Conservation (phyloP, 1,140 invertebrate genomes). For the Magallana gigas region DNA sequence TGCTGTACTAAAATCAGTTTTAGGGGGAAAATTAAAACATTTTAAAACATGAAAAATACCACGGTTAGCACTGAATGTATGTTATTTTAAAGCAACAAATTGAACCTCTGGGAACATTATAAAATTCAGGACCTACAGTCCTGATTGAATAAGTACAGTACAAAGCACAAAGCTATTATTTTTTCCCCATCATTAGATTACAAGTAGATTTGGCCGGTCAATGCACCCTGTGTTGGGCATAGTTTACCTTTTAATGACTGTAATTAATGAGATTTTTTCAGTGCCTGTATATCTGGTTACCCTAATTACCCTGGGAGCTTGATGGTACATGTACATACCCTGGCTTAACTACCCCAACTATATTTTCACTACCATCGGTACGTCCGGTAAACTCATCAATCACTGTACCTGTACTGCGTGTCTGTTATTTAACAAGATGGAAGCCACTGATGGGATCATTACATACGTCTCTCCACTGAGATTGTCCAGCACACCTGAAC, state of each 20-base stretch:
- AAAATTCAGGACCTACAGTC: too few relatives aligned
- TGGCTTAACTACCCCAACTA: neutral
- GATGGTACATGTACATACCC: neutral
- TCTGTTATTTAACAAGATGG: neutral
- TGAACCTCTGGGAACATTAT: too few relatives aligned
- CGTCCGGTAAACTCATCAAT: neutral
- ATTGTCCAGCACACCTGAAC: neutral
- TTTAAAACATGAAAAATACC: too few relatives aligned
- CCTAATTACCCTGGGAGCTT: neutral
- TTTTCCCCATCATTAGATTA: neutral
- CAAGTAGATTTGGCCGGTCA: neutral
- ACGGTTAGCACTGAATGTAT: too few relatives aligned
- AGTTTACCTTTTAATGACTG: conserved; percentile 14
- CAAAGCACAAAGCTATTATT: too few relatives aligned
- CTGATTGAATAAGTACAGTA: too few relatives aligned
- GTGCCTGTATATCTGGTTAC: neutral
- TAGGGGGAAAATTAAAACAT: too few relatives aligned
- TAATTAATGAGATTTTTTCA: conserved; percentile 18
- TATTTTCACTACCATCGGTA: neutral
- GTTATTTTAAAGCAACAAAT: too few relatives aligned
- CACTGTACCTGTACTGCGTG: neutral
- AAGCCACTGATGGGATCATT: neutral
- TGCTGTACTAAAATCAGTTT: too few relatives aligned
- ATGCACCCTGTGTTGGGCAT: neutral
- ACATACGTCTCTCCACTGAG: neutral